A percentile compares a stretch with the other conserved stretches of the same genome.
These are phyloP conservation scores for Mimas tiliae DNA, from an alignment of 2,888 invertebrate species.

Conservation along the genomic window DNA sequence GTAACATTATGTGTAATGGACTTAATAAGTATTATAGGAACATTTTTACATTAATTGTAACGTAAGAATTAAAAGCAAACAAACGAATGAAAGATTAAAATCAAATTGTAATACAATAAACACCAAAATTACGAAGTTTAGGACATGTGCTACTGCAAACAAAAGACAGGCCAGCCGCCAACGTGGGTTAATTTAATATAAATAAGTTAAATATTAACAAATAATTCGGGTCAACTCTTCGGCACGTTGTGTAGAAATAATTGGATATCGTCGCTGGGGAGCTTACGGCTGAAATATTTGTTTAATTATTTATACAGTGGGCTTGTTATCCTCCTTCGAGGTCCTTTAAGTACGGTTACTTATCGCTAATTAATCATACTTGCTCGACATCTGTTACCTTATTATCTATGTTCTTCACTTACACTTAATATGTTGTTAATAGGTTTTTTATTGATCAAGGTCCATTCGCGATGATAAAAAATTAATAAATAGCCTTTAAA, in stretches of 20 bases:
- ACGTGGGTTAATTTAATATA: neutral
- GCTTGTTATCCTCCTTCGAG: slow-evolving; percentile 19
- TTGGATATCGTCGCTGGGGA: slow-evolving; percentile 34
- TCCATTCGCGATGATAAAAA: too few species aligned
- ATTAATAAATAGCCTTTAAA: too few species aligned
- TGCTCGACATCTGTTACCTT: slow-evolving; percentile 8
- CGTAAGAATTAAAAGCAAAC: neutral
- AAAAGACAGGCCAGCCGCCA: neutral
- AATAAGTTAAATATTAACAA: slow-evolving; percentile 32
- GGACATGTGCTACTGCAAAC: neutral
- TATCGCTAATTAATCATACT: slow-evolving; percentile 6
- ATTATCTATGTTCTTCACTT: neutral
- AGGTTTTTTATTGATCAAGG: too few species aligned
- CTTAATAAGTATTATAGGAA: neutral
- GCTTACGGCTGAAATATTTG: slow-evolving; percentile 31
- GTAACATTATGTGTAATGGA: too few species aligned
- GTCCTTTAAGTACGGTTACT: neutral
- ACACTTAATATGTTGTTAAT: too few species aligned
- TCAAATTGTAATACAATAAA: too few species aligned
- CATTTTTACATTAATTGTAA: neutral
- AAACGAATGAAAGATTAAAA: neutral
- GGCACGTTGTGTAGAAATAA: slow-evolving; percentile 34
- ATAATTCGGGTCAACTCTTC: slow-evolving; percentile 33
- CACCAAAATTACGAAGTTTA: neutral
- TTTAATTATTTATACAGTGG: slow-evolving; percentile 34